phyloP scores from a whole-genome alignment of 1,140 invertebrate genomes.

The Sipha flava region DNA sequence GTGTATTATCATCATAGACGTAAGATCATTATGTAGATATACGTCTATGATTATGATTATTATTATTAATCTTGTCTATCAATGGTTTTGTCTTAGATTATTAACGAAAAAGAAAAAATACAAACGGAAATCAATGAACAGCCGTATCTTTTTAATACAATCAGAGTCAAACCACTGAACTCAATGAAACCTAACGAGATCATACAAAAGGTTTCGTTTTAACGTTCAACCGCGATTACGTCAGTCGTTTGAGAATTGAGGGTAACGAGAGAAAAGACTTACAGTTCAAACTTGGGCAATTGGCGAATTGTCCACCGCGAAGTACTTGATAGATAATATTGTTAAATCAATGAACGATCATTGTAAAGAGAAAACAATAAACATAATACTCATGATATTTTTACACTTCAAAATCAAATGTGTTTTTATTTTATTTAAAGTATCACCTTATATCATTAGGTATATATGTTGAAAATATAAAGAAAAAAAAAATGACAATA shows the following conservation, averaged over 20 bases:
- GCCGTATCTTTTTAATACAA: background rate
- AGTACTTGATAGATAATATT: too few species aligned
- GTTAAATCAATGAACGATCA: too few species aligned
- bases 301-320: too few species aligned
- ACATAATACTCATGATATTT: background rate
- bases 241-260: too few species aligned
- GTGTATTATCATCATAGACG: too few species aligned
- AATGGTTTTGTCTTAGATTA: background rate
- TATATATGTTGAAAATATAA: background rate
- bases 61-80: too few species aligned
- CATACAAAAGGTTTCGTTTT: background rate
- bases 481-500: background rate
- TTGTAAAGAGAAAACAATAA: background rate
- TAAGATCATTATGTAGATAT: too few species aligned
- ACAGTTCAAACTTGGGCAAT: too few species aligned
- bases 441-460: background rate
- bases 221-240: too few species aligned
- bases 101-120: constrained; percentile 8
- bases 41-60: too few species aligned
- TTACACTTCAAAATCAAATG: background rate
- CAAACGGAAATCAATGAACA: background rate
- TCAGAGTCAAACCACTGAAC: constrained; percentile 6
- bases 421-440: background rate
- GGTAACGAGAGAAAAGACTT: too few species aligned
- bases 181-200: background rate